Evolutionary conservation across 2,888 invertebrate species (phyloP).

Genomic region (Cabera pusaria): DNA sequence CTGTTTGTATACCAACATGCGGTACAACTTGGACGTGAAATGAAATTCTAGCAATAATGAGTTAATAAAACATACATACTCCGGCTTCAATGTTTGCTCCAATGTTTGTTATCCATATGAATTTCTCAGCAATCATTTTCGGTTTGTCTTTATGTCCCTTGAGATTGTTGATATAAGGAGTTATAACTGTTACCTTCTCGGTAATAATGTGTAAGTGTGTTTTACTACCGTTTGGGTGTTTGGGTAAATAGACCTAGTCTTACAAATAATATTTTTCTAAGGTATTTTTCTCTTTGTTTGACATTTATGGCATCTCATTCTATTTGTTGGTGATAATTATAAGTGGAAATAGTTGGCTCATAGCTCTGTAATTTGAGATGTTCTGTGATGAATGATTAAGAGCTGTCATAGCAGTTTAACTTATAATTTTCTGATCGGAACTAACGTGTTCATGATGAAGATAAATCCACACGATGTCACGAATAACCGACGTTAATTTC

Average conservation of each 20-base stretch:
- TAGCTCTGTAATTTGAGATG: slow-evolving; percentile 1
- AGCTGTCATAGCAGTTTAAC: slow-evolving; percentile 18
- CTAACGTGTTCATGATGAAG: slow-evolving; percentile 72
- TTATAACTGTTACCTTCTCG: slow-evolving; percentile 29
- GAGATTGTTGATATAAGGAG: slow-evolving; percentile 31
- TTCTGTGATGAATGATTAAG: slow-evolving; percentile 17
- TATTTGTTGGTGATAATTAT: too few relatives aligned
- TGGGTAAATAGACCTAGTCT: too few relatives aligned
- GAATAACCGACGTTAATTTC: slow-evolving; percentile 66
- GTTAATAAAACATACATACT: slow-evolving; percentile 50
- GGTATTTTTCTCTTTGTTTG: too few relatives aligned
- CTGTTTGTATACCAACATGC: slow-evolving; percentile 58
- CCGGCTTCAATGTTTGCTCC: slow-evolving; percentile 8
- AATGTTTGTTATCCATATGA: slow-evolving; percentile 40
- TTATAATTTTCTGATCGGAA: slow-evolving; percentile 41
- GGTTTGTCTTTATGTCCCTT: slow-evolving; percentile 31
- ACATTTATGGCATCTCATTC: too few relatives aligned
- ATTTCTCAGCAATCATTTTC: slow-evolving; percentile 32
- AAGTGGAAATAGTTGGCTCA: too few relatives aligned
- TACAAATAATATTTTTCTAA: too few relatives aligned
- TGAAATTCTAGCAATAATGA: slow-evolving; percentile 59
- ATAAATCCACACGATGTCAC: slow-evolving; percentile 73
- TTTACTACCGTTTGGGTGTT: slow-evolving; percentile 21
- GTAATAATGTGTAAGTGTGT: slow-evolving; percentile 26
- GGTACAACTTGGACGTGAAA: slow-evolving; percentile 59